Base-by-base conservation (phyloP, 2,113 vertebrate species). In the Hypocryptadius cinnamomeus region DNA sequence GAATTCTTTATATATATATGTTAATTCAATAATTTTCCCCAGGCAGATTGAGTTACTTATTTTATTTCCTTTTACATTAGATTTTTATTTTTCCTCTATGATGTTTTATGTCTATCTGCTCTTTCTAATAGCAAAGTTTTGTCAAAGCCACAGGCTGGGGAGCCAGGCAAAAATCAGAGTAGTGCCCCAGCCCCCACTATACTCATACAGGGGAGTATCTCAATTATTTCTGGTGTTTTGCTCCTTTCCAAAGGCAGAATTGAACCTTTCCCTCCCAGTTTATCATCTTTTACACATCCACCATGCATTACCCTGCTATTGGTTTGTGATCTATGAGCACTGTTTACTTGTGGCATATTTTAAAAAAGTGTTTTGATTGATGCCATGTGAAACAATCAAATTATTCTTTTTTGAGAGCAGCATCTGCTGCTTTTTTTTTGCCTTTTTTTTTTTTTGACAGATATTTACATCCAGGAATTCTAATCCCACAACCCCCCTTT, bases 31-130 rank as follows among this genome's bases (percentile, higher is more conserved):
- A 8, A 79, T 57, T 94, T 94, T 35, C 40, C 71, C 48, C 4
- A 8, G 68, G 53, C 63, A 56, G 66, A 57, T 69, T 69, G 60
- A 69, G 44, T 56, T 82, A 48, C 45, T 81, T 76, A 72, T 54
- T 94, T 81, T 92, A 74, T 92, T 92, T 91, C 76, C 47, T 89
- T 85, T 85, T 87, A 9, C 39, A 42, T n/a, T 42, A 69, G 31
- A n/a, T 81, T 71, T 64, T 72, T 92, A 20, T 64, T 87, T 84
- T 71, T 64, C 11, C 24, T 56, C 3, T 44, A 5, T 25, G 33
- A 33, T 60, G 7, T 35, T 79, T 79, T 63, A 76, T 74, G 57
- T 65, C 69, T 73, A 0, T 66, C 76, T 92, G 23, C 25, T 81
- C 5, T 31, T 59, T 59, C 33, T 71, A 39, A 74, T 64, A 33